Conservation (phyloP, 2,113 vertebrate genomes). For the Scomber colias region DNA sequence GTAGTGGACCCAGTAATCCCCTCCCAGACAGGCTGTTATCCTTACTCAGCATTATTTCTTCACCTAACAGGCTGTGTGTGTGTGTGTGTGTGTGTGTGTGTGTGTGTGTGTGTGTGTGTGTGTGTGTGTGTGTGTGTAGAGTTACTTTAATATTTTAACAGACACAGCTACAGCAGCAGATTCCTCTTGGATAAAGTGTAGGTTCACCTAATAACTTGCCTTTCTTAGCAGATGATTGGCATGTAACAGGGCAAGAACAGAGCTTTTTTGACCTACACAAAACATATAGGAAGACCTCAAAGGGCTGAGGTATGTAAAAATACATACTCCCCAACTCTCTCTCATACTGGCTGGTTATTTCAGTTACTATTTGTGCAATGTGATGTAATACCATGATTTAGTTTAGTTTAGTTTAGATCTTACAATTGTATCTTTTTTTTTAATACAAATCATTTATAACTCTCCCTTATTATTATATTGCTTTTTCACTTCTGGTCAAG, state of each 20-base stretch:
- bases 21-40: background rate
- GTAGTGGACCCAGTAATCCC: background rate
- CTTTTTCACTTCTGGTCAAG: background rate
- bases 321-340: too few relatives aligned
- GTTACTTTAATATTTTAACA: constrained; percentile 22
- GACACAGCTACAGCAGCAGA: background rate
- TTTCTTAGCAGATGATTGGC: background rate
- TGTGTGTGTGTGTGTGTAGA: background rate
- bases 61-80: background rate
- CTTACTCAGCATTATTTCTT: background rate
- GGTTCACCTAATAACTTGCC: background rate
- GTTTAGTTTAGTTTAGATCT: too few relatives aligned
- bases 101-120: background rate
- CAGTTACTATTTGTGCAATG: too few relatives aligned
- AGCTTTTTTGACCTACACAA: too few relatives aligned
- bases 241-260: background rate
- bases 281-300: too few relatives aligned
- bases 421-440: too few relatives aligned
- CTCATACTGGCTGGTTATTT: too few relatives aligned
- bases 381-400: too few relatives aligned
- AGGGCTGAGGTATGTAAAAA: too few relatives aligned
- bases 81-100: background rate
- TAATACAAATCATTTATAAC: too few relatives aligned
- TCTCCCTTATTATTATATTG: too few relatives aligned
- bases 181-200: background rate